Evolutionary conservation across 2,113 vertebrate species (phyloP), one percentile per base, ranked within the genome.

Genomic region (Halichoerus grypus): DNA sequence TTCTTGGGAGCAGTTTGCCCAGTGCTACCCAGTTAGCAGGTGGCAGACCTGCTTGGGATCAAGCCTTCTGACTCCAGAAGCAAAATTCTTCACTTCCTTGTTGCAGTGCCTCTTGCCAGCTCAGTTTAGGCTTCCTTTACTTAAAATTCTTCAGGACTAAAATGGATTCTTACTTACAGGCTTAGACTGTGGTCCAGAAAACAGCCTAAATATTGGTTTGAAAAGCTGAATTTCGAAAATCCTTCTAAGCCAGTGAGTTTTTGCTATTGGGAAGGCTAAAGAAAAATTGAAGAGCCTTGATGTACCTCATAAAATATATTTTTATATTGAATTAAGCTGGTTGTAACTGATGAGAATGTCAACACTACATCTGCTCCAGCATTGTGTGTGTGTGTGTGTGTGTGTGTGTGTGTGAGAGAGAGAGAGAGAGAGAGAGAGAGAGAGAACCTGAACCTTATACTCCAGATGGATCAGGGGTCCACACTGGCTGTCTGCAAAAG

Each of bases 11-110:
- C 53, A 6, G 4, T n/a, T 28, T 31, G 5, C 55, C 16, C 63
- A 18, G 1, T 0, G 1, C 53, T n/a, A 0, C 5, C 10, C 18
- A 12, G 24, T 26, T 33, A 8, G 51, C 39, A 39, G 55, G 53
- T 46, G 42, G 28, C 21, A 13, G 42, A 33, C 16, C 14, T 33
- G 36, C 5, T 4, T 28, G 39, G 10, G 10, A 24, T 26, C 16
- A 6, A 26, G 24, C 18, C 7, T 51, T 79, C 6, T 22, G 22
- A 19, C n/a, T 42, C 74, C 55, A 55, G 59, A 71, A 39, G 26
- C 51, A 2, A 31, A 12, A 36, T 24, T 16, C 8, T 72, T 49
- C 2, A 22, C 33, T 36, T 55, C 22, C 5, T 33, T 53, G 3
- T 57, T 19, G 24, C 22, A 13, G 4, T 28, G 33, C 46, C 36